phyloP scores from a whole-genome alignment of 2,113 vertebrate genomes.

The Hyla sarda region DNA sequence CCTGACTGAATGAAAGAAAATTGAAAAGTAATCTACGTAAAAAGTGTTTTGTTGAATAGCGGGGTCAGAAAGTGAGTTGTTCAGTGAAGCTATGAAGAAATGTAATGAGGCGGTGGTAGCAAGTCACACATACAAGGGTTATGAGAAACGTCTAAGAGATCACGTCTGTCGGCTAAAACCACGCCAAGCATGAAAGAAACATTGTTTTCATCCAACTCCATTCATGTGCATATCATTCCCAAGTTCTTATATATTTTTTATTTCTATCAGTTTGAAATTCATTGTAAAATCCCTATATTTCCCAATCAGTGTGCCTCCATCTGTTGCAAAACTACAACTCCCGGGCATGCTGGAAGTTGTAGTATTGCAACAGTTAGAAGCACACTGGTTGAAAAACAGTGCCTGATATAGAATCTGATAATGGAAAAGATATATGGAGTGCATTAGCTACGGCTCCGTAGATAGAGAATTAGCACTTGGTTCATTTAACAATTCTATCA shows the following conservation, averaged over 20 bases:
- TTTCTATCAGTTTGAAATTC: not conserved
- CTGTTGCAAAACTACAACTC: too few relatives aligned
- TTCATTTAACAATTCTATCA: conserved; percentile 17
- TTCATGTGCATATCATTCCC: conserved; percentile 11
- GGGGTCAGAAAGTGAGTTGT: conserved; percentile 67
- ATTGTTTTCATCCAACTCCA: conserved; percentile 40
- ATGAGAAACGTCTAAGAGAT: conserved; percentile 67
- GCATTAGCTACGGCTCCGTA: not conserved
- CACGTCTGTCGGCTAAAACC: conserved; percentile 40
- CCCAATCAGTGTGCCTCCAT: too few relatives aligned
- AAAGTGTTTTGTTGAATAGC: conserved; percentile 62
- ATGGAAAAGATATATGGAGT: too few relatives aligned
- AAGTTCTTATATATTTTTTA: conserved; percentile 10
- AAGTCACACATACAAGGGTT: conserved; percentile 63
- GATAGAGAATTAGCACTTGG: not conserved
- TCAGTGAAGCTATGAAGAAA: conserved; percentile 60
- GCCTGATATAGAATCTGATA: not conserved
- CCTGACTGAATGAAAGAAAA: conserved; percentile 71
- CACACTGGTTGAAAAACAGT: too few relatives aligned
- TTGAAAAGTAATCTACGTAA: conserved; percentile 59
- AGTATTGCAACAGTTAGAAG: too few relatives aligned
- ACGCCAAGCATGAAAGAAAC: conserved; percentile 37
- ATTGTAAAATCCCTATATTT: not conserved
- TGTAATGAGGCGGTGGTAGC: conserved; percentile 62
- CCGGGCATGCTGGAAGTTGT: too few relatives aligned